phyloP scores from a whole-genome alignment of 2,113 vertebrate species.

The Globicephala melas region DNA sequence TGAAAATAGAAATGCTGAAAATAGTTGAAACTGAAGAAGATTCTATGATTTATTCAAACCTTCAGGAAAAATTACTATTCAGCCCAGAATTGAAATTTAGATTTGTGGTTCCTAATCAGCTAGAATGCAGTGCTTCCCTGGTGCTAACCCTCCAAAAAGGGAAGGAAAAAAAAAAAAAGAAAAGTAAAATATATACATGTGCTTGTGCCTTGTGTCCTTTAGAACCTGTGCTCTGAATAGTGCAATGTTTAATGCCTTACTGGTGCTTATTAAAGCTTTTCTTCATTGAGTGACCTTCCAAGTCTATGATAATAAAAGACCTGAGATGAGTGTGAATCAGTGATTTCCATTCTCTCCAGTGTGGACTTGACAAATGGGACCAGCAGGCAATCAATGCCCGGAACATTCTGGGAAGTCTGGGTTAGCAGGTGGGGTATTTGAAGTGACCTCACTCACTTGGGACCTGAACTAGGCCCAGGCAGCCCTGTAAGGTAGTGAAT shows the following conservation, averaged over 20 bases:
- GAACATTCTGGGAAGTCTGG: not conserved
- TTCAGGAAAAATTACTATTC: conserved; percentile 64
- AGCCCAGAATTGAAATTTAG: conserved; percentile 64
- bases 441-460: not conserved
- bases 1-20: conserved; percentile 68
- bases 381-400: not conserved
- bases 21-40: conserved; percentile 64
- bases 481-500: not conserved
- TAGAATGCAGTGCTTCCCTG: not conserved
- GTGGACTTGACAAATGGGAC: not conserved
- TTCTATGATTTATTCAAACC: conserved; percentile 74
- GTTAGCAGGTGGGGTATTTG: not conserved
- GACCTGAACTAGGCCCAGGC: not conserved
- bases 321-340: not conserved
- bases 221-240: not conserved
- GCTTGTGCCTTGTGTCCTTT: not conserved
- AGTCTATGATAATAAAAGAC: not conserved
- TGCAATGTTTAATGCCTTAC: not conserved
- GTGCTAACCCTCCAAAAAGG: not conserved
- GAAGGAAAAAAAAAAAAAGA: not conserved
- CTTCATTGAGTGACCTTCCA: not conserved
- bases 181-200: not conserved
- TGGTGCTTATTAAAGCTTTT: not conserved
- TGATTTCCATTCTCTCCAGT: not conserved
- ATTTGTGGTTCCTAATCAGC: conserved; percentile 58